These are phyloP conservation scores for Drosophila persimilis DNA, from an alignment of 1,140 invertebrate species.

Conservation along the genomic window DNA sequence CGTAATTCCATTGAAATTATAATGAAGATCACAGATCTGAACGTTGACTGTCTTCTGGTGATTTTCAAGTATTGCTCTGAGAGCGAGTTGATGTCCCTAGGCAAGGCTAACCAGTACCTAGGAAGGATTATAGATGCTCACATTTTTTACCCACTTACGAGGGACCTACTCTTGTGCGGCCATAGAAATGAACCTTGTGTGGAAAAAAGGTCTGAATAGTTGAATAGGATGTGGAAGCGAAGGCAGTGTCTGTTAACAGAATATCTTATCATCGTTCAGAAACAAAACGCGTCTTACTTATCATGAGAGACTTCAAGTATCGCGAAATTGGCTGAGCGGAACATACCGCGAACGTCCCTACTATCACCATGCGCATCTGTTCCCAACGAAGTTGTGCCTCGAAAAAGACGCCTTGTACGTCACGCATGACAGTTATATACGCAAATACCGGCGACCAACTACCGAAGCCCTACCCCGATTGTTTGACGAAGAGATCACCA, in stretches of 20 bases:
- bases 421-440: slow-evolving; percentile 64
- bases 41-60: slow-evolving; percentile 62
- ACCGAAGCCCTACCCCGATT: slow-evolving; percentile 53
- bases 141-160: slow-evolving; percentile 51
- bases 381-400: slow-evolving; percentile 68
- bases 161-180: slow-evolving; percentile 72
- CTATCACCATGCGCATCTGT: slow-evolving; percentile 73
- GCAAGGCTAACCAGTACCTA: slow-evolving; percentile 42
- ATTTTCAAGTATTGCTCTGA: slow-evolving; percentile 67
- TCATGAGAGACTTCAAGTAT: slow-evolving; percentile 57
- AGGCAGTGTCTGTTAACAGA: no score
- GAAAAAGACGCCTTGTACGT: slow-evolving; percentile 63
- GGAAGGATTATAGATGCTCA: slow-evolving; percentile 54
- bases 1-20: no score
- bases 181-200: slow-evolving; percentile 51
- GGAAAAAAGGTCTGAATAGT: slow-evolving; percentile 47
- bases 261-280: slow-evolving; percentile 17
- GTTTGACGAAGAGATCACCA: slow-evolving; percentile 56
- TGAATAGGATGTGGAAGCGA: no score
- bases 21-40: slow-evolving; percentile 64
- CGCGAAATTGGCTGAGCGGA: slow-evolving; percentile 68
- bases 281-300: slow-evolving; percentile 53
- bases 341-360: slow-evolving; percentile 63
- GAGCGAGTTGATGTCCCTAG: slow-evolving; percentile 55
- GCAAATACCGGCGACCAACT: slow-evolving; percentile 57